phyloP scores from a whole-genome alignment of 2,888 invertebrate species.

The Sepioteuthis lessoniana region DNA sequence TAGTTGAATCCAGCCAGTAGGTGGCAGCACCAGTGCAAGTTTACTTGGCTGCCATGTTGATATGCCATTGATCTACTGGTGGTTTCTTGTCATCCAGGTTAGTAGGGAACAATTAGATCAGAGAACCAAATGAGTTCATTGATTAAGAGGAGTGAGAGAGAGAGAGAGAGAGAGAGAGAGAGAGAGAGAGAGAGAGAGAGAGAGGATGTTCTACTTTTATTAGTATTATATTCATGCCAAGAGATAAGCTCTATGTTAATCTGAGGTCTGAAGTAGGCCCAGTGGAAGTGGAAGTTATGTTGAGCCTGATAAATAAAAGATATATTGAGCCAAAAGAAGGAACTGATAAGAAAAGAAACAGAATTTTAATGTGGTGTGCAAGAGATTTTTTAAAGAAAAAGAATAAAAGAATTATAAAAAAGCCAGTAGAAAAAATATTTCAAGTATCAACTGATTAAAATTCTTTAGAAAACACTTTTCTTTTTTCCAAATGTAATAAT shows the following conservation, averaged over 20 bases:
- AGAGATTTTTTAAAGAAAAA: background rate
- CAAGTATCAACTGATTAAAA: too few species aligned
- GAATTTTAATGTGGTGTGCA: background rate
- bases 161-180: too few species aligned
- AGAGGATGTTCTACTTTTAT: background rate
- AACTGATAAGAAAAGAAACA: background rate
- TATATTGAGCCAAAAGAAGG: background rate
- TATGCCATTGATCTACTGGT: background rate
- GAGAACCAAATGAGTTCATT: background rate
- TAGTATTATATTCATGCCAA: background rate
- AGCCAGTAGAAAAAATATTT: too few species aligned
- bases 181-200: background rate
- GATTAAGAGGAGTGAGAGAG: background rate
- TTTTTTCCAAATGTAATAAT: background rate
- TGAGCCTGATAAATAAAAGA: background rate
- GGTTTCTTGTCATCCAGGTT: slow-evolving; percentile 33
- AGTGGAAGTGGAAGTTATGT: background rate
- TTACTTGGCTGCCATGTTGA: background rate
- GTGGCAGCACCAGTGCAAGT: background rate
- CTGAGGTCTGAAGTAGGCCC: background rate
- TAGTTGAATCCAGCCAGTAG: background rate
- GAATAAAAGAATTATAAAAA: background rate
- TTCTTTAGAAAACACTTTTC: background rate
- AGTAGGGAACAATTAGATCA: background rate
- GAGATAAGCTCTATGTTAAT: background rate